phyloP scores from a whole-genome alignment of 2,113 vertebrate species.

The Otolemur garnettii region DNA sequence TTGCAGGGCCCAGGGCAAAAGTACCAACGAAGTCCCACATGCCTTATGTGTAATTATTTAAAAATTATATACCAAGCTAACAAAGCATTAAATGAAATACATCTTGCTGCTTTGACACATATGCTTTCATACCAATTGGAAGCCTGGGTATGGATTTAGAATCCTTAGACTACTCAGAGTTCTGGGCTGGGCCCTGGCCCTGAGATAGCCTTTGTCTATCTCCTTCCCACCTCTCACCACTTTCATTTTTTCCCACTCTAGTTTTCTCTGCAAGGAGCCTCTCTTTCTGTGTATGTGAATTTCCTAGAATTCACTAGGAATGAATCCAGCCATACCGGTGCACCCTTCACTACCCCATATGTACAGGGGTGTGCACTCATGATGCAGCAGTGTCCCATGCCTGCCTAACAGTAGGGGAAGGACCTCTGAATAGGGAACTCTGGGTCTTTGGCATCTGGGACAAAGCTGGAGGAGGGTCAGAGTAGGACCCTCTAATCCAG shows the following conservation, averaged over 20 bases:
- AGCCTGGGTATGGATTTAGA: background rate
- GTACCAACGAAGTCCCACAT: background rate
- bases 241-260: background rate
- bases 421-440: background rate
- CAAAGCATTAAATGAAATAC: background rate
- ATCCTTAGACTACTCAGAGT: background rate
- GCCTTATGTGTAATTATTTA: slow-evolving; percentile 4
- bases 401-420: background rate
- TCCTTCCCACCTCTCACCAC: background rate
- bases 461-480: background rate
- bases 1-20: background rate
- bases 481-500: background rate
- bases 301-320: too few species aligned
- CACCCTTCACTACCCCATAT: too few species aligned
- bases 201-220: background rate
- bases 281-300: background rate
- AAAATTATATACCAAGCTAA: background rate
- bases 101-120: background rate
- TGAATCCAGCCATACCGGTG: too few species aligned
- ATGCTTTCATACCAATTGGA: background rate
- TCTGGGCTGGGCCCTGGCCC: background rate
- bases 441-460: background rate
- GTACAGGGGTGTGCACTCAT: background rate
- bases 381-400: background rate
- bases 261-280: background rate